Evolutionary conservation across 2,888 invertebrate genomes (phyloP).

Genomic region (Bhutanitis thaidina): DNA sequence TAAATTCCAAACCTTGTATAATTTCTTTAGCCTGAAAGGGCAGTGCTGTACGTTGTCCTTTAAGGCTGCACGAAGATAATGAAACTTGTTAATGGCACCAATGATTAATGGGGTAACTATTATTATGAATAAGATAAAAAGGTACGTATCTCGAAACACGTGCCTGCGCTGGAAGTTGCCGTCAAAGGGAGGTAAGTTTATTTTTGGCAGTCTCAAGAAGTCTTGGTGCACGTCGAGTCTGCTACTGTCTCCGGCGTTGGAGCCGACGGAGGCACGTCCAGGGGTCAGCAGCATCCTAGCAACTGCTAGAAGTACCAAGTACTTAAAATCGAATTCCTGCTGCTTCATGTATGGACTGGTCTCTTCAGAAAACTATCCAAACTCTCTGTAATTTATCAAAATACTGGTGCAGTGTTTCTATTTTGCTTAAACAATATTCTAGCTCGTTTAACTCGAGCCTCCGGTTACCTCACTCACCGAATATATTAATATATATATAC

Average conservation of each 20-base stretch:
- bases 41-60: too few species aligned
- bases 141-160: neutral
- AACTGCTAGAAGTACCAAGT: neutral
- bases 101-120: neutral
- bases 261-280: neutral
- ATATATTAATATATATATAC: too few species aligned
- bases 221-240: neutral
- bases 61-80: too few species aligned
- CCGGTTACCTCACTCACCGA: too few species aligned
- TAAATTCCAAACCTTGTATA: too few species aligned
- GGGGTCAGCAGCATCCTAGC: neutral
- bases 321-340: neutral
- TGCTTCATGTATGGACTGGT: neutral
- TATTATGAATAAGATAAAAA: neutral
- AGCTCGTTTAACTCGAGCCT: too few species aligned
- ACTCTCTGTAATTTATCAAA: neutral
- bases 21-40: too few species aligned
- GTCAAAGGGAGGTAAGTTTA: neutral
- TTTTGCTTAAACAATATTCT: too few species aligned
- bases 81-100: too few species aligned
- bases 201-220: neutral
- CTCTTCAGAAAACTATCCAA: neutral
- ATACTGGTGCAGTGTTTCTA: neutral
- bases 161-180: neutral
- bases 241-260: neutral